These are phyloP conservation scores for Liopterus haemorrhoidalis DNA, from an alignment of 2,888 invertebrate species.

Conservation along the genomic window DNA sequence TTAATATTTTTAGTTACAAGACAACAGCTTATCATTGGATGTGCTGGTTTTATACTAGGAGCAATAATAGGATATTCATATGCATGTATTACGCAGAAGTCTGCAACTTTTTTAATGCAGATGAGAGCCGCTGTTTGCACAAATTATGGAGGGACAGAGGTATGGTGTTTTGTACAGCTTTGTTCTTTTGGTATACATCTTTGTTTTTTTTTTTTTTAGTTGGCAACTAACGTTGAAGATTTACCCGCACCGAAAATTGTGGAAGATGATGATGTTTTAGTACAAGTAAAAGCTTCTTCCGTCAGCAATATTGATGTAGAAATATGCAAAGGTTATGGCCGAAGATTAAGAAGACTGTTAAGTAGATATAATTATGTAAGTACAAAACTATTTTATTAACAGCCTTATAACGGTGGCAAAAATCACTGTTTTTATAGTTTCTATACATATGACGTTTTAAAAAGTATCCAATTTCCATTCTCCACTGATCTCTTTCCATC, in stretches of 20 bases:
- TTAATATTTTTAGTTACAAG: slow-evolving; percentile 36
- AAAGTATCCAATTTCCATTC: neutral
- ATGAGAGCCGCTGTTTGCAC: slow-evolving; percentile 45
- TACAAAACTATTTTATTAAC: slow-evolving; percentile 1
- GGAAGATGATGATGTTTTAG: slow-evolving; percentile 51
- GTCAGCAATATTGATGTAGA: slow-evolving; percentile 54
- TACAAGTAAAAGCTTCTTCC: slow-evolving; percentile 58
- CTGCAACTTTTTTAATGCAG: slow-evolving; percentile 34
- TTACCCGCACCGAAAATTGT: slow-evolving; percentile 49
- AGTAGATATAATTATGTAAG: slow-evolving; percentile 36
- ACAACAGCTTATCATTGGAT: slow-evolving; percentile 40
- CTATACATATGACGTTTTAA: neutral
- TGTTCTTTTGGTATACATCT: neutral
- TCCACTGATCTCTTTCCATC: neutral
- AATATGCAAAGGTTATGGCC: slow-evolving; percentile 54
- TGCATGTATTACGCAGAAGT: slow-evolving; percentile 36
- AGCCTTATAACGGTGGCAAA: neutral
- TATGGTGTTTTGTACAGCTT: slow-evolving; percentile 31
- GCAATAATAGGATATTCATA: slow-evolving; percentile 41
- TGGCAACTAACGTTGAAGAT: slow-evolving; percentile 51
- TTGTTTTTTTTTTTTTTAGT: slow-evolving; percentile 41
- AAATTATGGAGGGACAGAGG: slow-evolving; percentile 42
- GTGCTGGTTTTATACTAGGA: slow-evolving; percentile 42
- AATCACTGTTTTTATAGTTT: neutral
- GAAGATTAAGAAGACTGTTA: slow-evolving; percentile 38